These are phyloP conservation scores for Brotula barbata DNA, from an alignment of 2,797 vertebrate species.

Conservation along the genomic window DNA sequence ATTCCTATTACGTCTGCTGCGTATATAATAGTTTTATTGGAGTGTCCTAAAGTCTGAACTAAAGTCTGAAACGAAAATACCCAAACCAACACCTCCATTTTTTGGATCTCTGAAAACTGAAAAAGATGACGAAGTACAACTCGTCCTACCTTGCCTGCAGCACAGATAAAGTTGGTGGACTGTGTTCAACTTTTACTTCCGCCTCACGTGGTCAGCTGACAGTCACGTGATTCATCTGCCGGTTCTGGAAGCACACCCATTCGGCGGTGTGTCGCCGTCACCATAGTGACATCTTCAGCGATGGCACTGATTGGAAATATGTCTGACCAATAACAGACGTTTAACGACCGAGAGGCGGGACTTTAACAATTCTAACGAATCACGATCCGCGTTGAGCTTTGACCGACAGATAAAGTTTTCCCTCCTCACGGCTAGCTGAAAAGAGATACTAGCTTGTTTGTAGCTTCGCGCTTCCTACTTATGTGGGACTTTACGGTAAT, in stretches of 20 bases:
- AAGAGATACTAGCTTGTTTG: not conserved
- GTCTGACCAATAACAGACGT: constrained; percentile 51
- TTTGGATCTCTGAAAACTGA: too few species aligned
- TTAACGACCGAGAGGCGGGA: constrained; percentile 41
- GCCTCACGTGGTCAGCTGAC: constrained; percentile 39
- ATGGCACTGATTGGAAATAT: constrained; percentile 52
- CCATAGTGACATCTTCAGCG: constrained; percentile 56
- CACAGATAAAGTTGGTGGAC: not conserved
- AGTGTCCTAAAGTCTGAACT: too few species aligned
- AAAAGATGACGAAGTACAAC: too few species aligned
- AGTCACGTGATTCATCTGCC: constrained; percentile 65
- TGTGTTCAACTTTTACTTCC: not conserved
- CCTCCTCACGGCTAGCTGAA: not conserved
- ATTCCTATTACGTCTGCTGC: too few species aligned
- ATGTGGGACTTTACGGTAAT: constrained; percentile 63
- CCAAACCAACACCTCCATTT: too few species aligned
- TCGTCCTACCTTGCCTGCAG: too few species aligned
- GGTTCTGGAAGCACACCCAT: too few species aligned
- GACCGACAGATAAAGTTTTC: constrained; percentile 35
- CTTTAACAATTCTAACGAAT: not conserved
- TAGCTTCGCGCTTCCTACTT: too few species aligned
- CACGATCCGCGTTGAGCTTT: not conserved
- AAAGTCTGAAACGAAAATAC: too few species aligned
- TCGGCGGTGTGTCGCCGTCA: constrained; percentile 55
- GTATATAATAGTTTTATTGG: too few species aligned